Percentiles rank a stretch among this genome's conserved stretches.
phyloP scores from a whole-genome alignment of 2,797 vertebrate genomes.

The Tenualosa thibaudeaui region DNA sequence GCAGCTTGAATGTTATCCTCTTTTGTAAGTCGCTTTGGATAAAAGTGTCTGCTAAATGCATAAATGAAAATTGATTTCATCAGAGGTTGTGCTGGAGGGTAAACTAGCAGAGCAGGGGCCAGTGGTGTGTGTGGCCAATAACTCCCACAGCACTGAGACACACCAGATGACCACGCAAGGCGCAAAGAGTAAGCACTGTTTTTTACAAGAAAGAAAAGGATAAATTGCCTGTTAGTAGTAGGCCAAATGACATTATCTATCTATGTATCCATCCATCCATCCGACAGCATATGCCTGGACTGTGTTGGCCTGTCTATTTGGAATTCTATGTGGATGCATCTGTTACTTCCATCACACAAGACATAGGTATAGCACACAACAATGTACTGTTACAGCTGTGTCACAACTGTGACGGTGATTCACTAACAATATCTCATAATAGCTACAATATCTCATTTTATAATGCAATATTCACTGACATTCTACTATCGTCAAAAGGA shows the following conservation, averaged over 20 bases:
- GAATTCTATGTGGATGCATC: neutral
- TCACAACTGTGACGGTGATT: neutral
- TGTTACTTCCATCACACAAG: neutral
- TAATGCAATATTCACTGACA: too few relatives aligned
- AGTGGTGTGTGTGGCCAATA: constrained; percentile 35
- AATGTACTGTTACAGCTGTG: neutral
- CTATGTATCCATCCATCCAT: neutral
- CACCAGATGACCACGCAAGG: neutral
- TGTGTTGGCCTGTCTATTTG: neutral
- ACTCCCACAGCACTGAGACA: constrained; percentile 11
- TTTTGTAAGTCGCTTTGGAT: too few relatives aligned
- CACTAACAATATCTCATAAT: neutral
- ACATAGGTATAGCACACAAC: neutral
- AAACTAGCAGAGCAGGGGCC: neutral
- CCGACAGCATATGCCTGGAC: neutral
- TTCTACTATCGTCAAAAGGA: too few relatives aligned
- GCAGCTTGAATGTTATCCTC: too few relatives aligned
- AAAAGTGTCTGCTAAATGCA: too few relatives aligned
- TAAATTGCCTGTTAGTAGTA: too few relatives aligned
- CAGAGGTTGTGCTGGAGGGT: constrained; percentile 28
- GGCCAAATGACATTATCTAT: too few relatives aligned
- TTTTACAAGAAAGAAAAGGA: neutral
- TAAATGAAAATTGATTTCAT: constrained; percentile 23
- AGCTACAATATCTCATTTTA: neutral
- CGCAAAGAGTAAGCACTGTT: neutral